A percentile compares a stretch with the other conserved stretches of the same genome.
Conservation (phyloP, 2,113 vertebrate genomes). For the Ctenomys sociabilis region DNA sequence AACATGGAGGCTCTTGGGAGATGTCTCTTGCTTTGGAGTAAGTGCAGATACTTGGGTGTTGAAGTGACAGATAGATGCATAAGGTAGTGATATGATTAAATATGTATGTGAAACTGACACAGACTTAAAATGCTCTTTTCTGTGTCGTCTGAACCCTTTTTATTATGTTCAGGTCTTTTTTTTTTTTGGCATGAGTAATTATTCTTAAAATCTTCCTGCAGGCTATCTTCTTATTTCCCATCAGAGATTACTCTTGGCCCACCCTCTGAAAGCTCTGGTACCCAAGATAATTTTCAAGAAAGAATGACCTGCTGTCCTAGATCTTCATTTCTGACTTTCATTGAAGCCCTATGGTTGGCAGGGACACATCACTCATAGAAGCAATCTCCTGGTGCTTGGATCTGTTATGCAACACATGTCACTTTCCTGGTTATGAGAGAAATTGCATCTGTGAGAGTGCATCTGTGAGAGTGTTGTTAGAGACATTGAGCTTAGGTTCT, state of each 20-base stretch:
- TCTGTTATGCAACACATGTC: fast-evolving
- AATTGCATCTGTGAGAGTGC: not conserved
- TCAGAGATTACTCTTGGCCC: fast-evolving
- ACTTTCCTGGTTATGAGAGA: not conserved
- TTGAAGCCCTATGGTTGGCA: fast-evolving
- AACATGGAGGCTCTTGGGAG: not conserved
- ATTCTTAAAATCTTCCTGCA: not conserved
- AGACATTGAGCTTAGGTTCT: not conserved
- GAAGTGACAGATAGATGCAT: not conserved
- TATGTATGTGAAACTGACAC: not conserved
- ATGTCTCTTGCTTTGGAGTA: no score
- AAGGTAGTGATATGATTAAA: not conserved
- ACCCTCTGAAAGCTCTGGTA: not conserved
- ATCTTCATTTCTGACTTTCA: not conserved
- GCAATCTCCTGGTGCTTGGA: not conserved
- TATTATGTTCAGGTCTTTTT: not conserved
- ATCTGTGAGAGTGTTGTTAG: not conserved
- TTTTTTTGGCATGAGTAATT: not conserved
- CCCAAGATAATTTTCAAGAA: not conserved
- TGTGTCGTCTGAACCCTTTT: not conserved
- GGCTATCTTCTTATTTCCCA: not conserved
- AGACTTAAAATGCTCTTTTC: not conserved
- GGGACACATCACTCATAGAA: fast-evolving
- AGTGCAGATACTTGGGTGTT: not conserved
- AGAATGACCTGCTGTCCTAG: not conserved